A percentile compares a stretch with the other conserved stretches of the same genome.
These are phyloP conservation scores for Triplophysa tibetana DNA, from an alignment of 2,113 vertebrate genomes.

Conservation along the genomic window DNA sequence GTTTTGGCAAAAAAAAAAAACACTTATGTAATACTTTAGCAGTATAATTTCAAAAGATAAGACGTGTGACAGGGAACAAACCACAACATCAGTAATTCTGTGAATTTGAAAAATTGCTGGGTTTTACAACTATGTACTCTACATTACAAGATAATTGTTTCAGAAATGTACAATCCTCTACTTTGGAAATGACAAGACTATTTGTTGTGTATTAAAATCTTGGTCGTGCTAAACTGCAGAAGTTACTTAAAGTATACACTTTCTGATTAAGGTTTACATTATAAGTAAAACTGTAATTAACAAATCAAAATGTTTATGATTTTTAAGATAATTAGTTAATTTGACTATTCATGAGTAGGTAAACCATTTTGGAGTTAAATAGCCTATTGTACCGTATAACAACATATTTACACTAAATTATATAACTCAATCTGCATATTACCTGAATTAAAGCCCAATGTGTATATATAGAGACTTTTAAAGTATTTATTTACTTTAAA, in stretches of 20 bases:
- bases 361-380: not conserved
- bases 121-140: not conserved
- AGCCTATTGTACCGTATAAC: too few species aligned
- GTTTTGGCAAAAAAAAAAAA: not conserved
- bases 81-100: constrained; percentile 7
- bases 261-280: not conserved
- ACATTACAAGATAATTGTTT: not conserved
- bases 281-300: not conserved
- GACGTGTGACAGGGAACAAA: not conserved
- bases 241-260: constrained; percentile 8
- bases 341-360: too few species aligned
- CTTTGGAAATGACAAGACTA: not conserved
- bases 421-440: constrained; percentile 8
- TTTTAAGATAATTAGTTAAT: constrained; percentile 8
- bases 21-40: not conserved
- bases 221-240: constrained; percentile 1
- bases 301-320: constrained; percentile 1
- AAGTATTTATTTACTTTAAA: too few species aligned
- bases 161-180: constrained; percentile 7
- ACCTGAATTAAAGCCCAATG: not conserved
- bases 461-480: not conserved
- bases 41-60: not conserved
- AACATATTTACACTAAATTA: not conserved
- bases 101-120: constrained; percentile 2
- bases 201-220: constrained; percentile 11